Evolutionary conservation across 1,140 invertebrate species (phyloP), one percentile per base, ranked within the genome.

Genomic region (Amyelois transitella): DNA sequence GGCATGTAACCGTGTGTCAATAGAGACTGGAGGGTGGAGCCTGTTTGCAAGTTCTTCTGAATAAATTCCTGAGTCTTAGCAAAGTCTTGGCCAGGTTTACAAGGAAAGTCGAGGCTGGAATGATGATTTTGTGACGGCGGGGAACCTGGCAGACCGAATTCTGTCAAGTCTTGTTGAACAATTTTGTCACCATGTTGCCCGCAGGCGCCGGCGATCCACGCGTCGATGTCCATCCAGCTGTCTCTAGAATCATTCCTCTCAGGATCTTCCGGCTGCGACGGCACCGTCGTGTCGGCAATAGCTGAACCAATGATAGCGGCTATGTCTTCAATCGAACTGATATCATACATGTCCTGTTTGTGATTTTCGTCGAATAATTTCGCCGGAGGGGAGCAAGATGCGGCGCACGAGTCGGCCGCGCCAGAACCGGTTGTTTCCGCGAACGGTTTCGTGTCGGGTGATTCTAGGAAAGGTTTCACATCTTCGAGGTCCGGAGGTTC

Each of bases 271-370:
- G 91, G 90, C 75, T 93, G 91, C 4, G 91, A 92, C 8, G 93
- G 92, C 2, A 94, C 94, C 0, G 95, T 96, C 0, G 94, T 95
- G 68, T 96, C 96, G 0, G 95, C 95, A 62, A 97, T 96, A n/a
- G 95, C 95, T 0, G 94, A 95, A 0, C 95, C 94, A 51, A 97
- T 96, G 18, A 97, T 94, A 14, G 95, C 94, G 0, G 95, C 95
- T 58, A 97, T 95, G 66, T 96, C 95, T 58, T 96, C 95, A 50
- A 92, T 92, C 1, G 91, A 91, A 50, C 90, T 91, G 68, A 96
- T 95, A 66, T 96, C 95, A 72, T 93, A 93, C 58, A 88, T 86
- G 55, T 90, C 89, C 25, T 88, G 80, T 55, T 88, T 88, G 43
- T 80, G 74, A 4, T 71, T 67, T 54, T 86, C 72, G 38, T 86